Evolutionary conservation across 2,113 vertebrate genomes (phyloP), one percentile per base, ranked within the genome.

Genomic region (Epinephelus cyanopodus): DNA sequence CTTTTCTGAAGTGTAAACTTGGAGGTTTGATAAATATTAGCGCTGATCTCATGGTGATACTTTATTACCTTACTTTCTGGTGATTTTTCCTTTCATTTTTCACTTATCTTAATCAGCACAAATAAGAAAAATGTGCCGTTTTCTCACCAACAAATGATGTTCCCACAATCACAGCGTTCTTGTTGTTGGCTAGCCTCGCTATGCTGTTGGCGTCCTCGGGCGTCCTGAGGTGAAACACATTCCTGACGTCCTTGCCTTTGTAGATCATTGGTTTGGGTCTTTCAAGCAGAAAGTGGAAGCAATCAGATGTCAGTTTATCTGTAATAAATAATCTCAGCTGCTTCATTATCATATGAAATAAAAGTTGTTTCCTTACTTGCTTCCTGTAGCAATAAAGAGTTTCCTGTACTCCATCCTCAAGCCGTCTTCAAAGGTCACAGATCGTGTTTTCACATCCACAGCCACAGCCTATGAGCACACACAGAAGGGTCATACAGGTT

Each of bases 331-430:
- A 65, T 65, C 9, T 60, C 37, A 54, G n/a, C 60, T 77, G 14
- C 6, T 57, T 29, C 0, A 52, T 21, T 25, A 10, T 60, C 6
- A 25, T 0, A 2, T 39, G 29, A n/a, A 42, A 52, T 21, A 0
- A 56, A 33, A 23, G 15, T 25, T 62, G 64, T 77, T 13, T 72
- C 62, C 95, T 94, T 87, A 99, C 98, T 81, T 98, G 96, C 94
- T 99, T 89, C 98, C 98, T 4, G 98, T 98, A 0, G 97, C 98
- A 87, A 99, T 96, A 72, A 99, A 95, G 81, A 99, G 95, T 75
- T 98, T 99, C 92, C 96, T 98, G 89, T 98, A 99, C 81, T 99
- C 98, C 96, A 99, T 97, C 93, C 96, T 97, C 90, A 97, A 96
- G 61, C 98, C 98, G 45, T 99, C 98, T 83, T 97, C 97, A 94